These are phyloP conservation scores for Erebia aethiops DNA, from an alignment of 2,888 invertebrate species.

Conservation along the genomic window DNA sequence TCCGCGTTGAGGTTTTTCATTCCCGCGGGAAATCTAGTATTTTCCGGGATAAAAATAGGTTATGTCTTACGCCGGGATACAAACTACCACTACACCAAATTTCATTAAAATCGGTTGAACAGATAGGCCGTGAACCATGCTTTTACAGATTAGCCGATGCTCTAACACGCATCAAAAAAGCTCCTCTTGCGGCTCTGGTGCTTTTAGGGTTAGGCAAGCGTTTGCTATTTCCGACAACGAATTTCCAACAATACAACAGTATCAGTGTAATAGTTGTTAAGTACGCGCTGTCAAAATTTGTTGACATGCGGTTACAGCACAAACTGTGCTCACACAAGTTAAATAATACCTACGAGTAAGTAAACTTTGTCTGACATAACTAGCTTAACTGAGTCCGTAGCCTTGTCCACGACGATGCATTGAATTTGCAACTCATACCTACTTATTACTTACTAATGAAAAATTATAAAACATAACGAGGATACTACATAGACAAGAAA, in stretches of 20 bases:
- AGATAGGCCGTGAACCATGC: too few species aligned
- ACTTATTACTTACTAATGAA: too few species aligned
- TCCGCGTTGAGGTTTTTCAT: too few species aligned
- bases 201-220: neutral
- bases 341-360: conserved; percentile 79
- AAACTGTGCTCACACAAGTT: conserved; percentile 74
- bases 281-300: conserved; percentile 74
- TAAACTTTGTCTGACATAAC: conserved; percentile 70
- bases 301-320: conserved; percentile 73
- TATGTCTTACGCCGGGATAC: too few species aligned
- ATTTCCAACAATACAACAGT: conserved; percentile 9
- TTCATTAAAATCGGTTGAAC: too few species aligned
- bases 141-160: too few species aligned
- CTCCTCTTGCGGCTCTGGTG: neutral
- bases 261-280: conserved; percentile 56
- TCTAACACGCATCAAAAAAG: neutral
- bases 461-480: too few species aligned
- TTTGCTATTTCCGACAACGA: neutral
- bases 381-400: conserved; percentile 68
- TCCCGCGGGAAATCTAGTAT: too few species aligned
- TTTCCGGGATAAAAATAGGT: too few species aligned
- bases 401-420: conserved; percentile 64
- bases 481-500: too few species aligned
- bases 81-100: too few species aligned
- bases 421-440: conserved; percentile 43